phyloP scores from a whole-genome alignment of 1,140 invertebrate species.

The Papilio dardanus region DNA sequence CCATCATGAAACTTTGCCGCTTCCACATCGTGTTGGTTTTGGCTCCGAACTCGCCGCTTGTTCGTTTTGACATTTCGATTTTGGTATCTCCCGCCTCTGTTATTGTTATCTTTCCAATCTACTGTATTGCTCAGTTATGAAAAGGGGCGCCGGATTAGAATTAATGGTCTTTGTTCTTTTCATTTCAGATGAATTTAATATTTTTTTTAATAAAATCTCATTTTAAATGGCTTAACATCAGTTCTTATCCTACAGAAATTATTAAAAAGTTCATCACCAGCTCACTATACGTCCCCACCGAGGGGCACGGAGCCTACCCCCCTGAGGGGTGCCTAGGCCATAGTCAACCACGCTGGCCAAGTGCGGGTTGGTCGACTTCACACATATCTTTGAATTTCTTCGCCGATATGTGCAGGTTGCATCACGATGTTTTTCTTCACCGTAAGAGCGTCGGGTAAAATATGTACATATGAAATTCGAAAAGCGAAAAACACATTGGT shows the following conservation, averaged over 20 bases:
- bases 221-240: not conserved
- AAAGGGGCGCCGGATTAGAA: not conserved
- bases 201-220: not conserved
- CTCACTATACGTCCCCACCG: no score
- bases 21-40: constrained; percentile 30
- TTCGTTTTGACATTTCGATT: constrained; percentile 19
- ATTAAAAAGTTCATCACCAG: no score
- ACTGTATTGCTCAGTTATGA: not conserved
- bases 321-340: no score
- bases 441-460: no score
- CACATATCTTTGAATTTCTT: no score
- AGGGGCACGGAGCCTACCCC: no score
- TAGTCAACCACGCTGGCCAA: no score
- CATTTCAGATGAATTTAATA: not conserved
- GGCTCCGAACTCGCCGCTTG: not conserved
- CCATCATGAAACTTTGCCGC: constrained; percentile 11
- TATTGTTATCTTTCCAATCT: constrained; percentile 3
- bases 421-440: no score
- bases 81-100: not conserved
- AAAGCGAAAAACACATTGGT: no score
- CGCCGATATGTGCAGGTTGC: no score
- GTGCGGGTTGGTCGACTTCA: no score
- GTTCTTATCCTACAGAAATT: not conserved
- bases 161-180: constrained; percentile 4
- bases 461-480: no score